phyloP scores from a whole-genome alignment of 2,113 vertebrate genomes.

The Reinhardtius hippoglossoides region DNA sequence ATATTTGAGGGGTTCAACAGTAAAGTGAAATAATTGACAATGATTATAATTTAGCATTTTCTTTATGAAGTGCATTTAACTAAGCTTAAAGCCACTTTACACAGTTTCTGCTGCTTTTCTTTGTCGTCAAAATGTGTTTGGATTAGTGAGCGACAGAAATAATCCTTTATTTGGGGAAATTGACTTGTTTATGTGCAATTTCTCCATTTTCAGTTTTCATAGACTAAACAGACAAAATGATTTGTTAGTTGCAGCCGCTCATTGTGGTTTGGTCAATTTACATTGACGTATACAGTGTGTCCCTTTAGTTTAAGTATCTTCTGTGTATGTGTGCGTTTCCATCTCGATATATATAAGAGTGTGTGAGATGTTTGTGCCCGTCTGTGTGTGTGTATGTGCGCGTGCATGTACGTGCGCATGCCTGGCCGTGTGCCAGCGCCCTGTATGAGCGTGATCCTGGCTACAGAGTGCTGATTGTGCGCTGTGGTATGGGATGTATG shows the following conservation, averaged over 20 bases:
- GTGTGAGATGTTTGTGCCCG: neutral
- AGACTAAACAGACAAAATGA: neutral
- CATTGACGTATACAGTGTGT: neutral
- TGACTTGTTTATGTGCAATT: too few species aligned
- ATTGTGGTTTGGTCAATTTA: neutral
- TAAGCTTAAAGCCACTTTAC: too few species aligned
- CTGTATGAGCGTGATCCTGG: constrained; percentile 43
- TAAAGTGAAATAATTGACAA: too few species aligned
- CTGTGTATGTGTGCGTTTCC: neutral
- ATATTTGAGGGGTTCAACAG: too few species aligned
- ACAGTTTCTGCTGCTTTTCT: too few species aligned
- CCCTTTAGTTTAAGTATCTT: neutral
- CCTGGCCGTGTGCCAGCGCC: constrained; percentile 49
- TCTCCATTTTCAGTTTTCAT: too few species aligned
- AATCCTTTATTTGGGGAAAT: too few species aligned
- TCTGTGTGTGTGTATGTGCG: neutral
- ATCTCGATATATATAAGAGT: neutral
- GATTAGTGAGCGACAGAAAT: too few species aligned
- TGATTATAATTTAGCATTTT: too few species aligned
- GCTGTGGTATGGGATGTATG: constrained; percentile 73
- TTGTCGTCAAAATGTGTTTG: too few species aligned
- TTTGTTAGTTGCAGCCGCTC: neutral
- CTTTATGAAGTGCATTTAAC: too few species aligned
- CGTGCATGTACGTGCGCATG: constrained; percentile 1
- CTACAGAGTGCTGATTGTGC: constrained; percentile 75